Evolutionary conservation across 2,113 vertebrate species (phyloP).

Genomic region (Elachura formosa): DNA sequence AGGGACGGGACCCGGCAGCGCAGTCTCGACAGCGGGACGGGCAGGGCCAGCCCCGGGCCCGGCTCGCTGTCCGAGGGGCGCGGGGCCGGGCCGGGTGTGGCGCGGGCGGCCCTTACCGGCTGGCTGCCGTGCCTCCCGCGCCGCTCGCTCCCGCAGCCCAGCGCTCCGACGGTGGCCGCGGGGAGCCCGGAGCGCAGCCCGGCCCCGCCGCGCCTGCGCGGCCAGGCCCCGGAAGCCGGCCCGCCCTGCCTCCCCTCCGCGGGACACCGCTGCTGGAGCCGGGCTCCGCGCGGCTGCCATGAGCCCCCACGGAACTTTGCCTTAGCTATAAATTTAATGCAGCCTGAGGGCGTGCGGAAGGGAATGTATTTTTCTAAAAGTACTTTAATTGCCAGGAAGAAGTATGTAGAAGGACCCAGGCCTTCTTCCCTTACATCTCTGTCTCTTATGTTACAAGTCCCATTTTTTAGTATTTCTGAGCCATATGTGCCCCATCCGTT

Average conservation of each 20-base stretch:
- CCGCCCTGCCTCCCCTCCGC: background rate
- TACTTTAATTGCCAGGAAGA: background rate
- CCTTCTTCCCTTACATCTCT: background rate
- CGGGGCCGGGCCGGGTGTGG: background rate
- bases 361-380: background rate
- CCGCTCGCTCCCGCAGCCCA: background rate
- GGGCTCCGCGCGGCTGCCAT: background rate
- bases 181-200: no score
- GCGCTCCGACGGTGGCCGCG: no score
- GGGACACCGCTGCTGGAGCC: fast-evolving
- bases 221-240: background rate
- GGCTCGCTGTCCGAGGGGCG: background rate
- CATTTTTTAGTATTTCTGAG: background rate
- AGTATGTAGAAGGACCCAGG: fast-evolving
- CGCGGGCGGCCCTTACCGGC: background rate
- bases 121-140: background rate
- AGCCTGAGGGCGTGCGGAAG: background rate
- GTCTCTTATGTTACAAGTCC: fast-evolving
- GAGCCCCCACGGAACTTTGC: background rate
- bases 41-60: background rate
- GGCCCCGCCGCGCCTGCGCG: background rate
- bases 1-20: background rate
- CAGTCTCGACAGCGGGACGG: background rate
- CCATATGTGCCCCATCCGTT: fast-evolving
- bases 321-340: background rate